Evolutionary conservation across 2,888 invertebrate species (phyloP).

Genomic region (Periphyllus acericola): DNA sequence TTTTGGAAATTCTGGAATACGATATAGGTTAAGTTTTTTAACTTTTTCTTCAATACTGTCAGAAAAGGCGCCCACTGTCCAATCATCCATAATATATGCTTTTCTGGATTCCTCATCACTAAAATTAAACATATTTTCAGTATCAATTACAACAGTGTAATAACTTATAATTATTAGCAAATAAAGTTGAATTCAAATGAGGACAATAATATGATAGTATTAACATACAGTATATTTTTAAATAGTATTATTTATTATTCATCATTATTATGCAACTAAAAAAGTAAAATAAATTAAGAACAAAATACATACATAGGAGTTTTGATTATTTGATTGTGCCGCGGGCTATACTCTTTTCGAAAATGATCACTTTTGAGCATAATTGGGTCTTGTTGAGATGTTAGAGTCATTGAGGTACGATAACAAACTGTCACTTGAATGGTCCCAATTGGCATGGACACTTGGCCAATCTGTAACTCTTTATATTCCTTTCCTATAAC

Average conservation of each 20-base stretch:
- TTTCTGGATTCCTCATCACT: conserved; percentile 52
- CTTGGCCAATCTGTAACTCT: conserved; percentile 83
- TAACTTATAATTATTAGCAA: background rate
- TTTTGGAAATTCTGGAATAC: conserved; percentile 51
- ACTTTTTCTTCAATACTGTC: conserved; percentile 56
- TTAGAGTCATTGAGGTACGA: conserved; percentile 90
- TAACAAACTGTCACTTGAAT: conserved; percentile 85
- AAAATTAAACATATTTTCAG: background rate
- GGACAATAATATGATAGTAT: background rate
- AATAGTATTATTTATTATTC: background rate
- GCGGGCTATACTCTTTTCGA: conserved; percentile 78
- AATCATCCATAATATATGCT: conserved; percentile 37
- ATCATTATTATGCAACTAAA: background rate
- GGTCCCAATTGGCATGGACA: conserved; percentile 87
- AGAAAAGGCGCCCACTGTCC: conserved; percentile 58
- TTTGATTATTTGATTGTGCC: conserved; percentile 65
- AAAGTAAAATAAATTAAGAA: background rate
- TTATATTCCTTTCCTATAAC: conserved; percentile 81
- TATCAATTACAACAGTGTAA: background rate
- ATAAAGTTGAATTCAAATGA: background rate
- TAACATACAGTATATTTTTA: background rate
- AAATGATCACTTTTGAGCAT: conserved; percentile 94
- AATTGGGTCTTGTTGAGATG: conserved; percentile 81
- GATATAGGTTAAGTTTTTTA: conserved; percentile 49
- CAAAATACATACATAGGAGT: conserved; percentile 40